Percentiles rank a stretch among this genome's conserved stretches.
phyloP scores from a whole-genome alignment of 92 coral and sea anemone genomes.

The Epizoanthus ramosus region DNA sequence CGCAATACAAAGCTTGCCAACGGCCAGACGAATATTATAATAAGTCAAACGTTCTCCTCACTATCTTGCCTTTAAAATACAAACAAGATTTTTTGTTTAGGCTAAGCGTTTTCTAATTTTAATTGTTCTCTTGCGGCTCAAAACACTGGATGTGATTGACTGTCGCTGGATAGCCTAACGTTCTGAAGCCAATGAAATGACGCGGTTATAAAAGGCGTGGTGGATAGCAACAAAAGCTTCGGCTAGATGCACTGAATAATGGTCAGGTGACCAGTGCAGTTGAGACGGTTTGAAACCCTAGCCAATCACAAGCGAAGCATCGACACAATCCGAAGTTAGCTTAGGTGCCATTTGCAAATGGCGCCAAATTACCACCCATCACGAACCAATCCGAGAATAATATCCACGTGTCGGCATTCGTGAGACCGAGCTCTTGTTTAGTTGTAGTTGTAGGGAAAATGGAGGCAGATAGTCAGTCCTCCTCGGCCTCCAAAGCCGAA shows the following conservation, averaged over 20 bases:
- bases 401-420: slow-evolving; percentile 98
- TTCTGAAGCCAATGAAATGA: slow-evolving; percentile 39
- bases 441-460: slow-evolving; percentile 99
- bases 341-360: slow-evolving; percentile 96
- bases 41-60: neutral
- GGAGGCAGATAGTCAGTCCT: slow-evolving; percentile 96
- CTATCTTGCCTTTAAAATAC: neutral
- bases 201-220: slow-evolving; percentile 62
- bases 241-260: slow-evolving; percentile 74
- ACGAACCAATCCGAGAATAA: slow-evolving; percentile 94
- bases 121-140: slow-evolving; percentile 13
- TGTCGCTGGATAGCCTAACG: neutral
- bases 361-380: slow-evolving; percentile 97
- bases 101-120: neutral
- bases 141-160: slow-evolving; percentile 6
- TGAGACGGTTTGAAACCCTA: slow-evolving; percentile 61
- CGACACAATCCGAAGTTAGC: slow-evolving; percentile 85
- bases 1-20: neutral
- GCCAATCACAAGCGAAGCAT: slow-evolving; percentile 76
- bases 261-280: slow-evolving; percentile 74
- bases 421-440: slow-evolving; percentile 83
- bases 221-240: slow-evolving; percentile 68
- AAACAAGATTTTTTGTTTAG: neutral
- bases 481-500: slow-evolving; percentile 92
- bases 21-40: neutral